Percentiles rank a stretch among this genome's conserved stretches.
phyloP scores from a whole-genome alignment of 2,113 vertebrate species.

The Rhinichthys klamathensis region DNA sequence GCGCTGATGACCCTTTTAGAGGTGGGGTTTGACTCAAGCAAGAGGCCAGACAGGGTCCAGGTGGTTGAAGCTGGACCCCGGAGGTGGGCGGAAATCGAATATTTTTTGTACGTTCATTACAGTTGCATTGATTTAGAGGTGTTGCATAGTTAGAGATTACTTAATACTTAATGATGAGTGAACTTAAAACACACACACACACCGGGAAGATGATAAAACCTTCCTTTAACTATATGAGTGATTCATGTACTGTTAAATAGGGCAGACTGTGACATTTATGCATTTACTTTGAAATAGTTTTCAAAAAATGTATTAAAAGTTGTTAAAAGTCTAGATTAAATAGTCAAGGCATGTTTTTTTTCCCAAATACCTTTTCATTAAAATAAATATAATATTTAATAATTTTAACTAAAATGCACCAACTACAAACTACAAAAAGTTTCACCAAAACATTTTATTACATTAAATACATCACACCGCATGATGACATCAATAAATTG shows the following conservation, averaged over 20 bases:
- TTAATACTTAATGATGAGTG: too few species aligned
- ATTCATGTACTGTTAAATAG: background rate
- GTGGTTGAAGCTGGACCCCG: too few species aligned
- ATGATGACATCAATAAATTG: background rate
- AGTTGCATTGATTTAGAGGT: background rate
- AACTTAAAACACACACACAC: background rate
- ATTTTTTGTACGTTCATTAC: background rate
- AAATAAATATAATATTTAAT: background rate
- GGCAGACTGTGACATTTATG: background rate
- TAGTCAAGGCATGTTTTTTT: background rate
- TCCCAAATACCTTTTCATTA: background rate
- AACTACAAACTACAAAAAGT: background rate
- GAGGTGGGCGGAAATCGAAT: too few species aligned
- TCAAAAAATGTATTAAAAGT: too few species aligned
- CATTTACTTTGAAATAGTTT: background rate
- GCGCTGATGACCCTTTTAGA: background rate
- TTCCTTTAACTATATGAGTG: background rate
- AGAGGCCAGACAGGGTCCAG: constrained; percentile 23
- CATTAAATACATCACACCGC: too few species aligned
- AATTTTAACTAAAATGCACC: background rate
- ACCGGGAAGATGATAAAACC: background rate
- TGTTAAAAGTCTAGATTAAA: background rate
- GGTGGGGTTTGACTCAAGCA: constrained; percentile 27
- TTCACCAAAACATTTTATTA: background rate
- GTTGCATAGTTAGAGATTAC: constrained; percentile 12